Conservation (phyloP, 2,797 vertebrate species). For the Spheniscus humboldti region DNA sequence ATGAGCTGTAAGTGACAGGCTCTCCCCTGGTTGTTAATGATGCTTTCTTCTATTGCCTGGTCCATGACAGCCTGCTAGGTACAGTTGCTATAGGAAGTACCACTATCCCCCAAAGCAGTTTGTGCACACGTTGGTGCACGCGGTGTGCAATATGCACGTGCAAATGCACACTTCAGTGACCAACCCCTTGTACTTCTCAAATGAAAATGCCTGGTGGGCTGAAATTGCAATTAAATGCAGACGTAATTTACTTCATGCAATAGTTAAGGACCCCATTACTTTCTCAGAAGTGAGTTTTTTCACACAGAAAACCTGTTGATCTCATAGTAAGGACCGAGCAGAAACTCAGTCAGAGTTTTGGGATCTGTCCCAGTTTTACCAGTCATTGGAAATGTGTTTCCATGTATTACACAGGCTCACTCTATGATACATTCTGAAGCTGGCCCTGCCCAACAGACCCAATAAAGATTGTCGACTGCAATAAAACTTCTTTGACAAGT, state of each 20-base stretch:
- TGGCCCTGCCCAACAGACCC: conserved; percentile 25
- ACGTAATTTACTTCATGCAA: background rate
- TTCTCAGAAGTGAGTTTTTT: background rate
- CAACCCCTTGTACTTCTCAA: background rate
- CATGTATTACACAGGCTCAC: background rate
- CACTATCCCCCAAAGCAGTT: background rate
- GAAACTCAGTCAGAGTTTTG: background rate
- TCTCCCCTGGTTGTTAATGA: conserved; percentile 38
- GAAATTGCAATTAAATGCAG: background rate
- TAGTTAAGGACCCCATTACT: background rate
- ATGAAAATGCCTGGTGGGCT: background rate
- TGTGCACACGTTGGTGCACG: rapidly evolving
- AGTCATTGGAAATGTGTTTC: conserved; percentile 18
- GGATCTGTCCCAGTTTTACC: background rate
- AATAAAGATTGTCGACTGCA: conserved; percentile 57
- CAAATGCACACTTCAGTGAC: background rate
- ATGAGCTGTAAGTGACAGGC: conserved; percentile 58
- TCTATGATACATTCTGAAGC: conserved; percentile 6
- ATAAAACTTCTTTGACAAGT: conserved; percentile 58
- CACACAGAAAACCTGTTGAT: background rate
- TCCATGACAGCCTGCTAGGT: background rate
- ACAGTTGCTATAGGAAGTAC: background rate
- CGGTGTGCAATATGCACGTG: rapidly evolving
- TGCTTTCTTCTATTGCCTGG: conserved; percentile 19
- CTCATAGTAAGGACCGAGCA: background rate